Base-by-base conservation (phyloP, 1,140 invertebrate species). In the Trissolcus basalis region DNA sequence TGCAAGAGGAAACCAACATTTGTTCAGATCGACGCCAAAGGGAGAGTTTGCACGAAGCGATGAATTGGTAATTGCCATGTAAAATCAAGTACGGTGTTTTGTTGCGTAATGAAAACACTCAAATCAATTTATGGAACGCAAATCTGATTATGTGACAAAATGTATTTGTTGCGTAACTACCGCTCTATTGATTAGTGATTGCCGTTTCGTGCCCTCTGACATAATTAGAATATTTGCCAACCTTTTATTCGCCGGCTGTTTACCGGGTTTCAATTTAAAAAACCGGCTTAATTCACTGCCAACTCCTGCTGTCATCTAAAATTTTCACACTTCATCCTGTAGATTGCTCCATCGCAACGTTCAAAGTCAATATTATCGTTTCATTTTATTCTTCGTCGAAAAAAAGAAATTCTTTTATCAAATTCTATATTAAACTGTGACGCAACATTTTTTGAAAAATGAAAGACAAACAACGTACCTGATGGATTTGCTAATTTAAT, bases 151-250 rank as follows among this genome's bases (percentile, higher is more conserved):
- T 13, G 41, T 4, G 16, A 50, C 47, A 32, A 39, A 49, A 50
- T 49, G 47, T 41, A 50, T 41, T 50, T 50, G 47, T 60, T 60
- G 9, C 36, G 47, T 48, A 51, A 61, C 59, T 51, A 51, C 1
- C 27, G 49, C 50, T 13, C 19, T 51, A 61, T 61, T 61, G 36
- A 61, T 61, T 43, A 61, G 33, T 44, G 11, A 44, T 61, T 43
- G 39, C 39, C n/a, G n/a, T n/a, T 51, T 33, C 48, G 14, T 9
- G 27, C n/a, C n/a, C n/a, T n/a, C n/a, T 51, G 45, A 43, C n/a
- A 51, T 50, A 44, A 61, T 61, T 61, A 45, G 16, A 51, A 61
- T 53, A 36, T 58, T 43, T 53, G 50, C 15, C 49, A 3, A 32
- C 43, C 7, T 12, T 49, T 15, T 55, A 44, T 55, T 55, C 43